phyloP scores from a whole-genome alignment of 2,113 vertebrate genomes.

The Nesospiza acunhae region DNA sequence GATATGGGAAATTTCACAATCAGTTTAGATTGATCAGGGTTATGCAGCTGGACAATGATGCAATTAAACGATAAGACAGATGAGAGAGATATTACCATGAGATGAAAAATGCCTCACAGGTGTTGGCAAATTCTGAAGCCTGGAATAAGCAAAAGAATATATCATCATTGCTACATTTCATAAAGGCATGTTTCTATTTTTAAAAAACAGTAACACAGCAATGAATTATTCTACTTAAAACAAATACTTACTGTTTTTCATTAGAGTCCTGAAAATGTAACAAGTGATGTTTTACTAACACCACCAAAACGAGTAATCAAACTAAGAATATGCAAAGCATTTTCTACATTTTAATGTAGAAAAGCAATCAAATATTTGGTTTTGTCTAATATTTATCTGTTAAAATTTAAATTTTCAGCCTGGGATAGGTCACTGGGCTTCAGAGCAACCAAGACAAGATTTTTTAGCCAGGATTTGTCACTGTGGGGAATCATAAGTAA shows the following conservation, averaged over 20 bases:
- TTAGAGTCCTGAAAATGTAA: neutral
- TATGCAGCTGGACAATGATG: neutral
- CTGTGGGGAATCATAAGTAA: neutral
- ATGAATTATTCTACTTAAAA: neutral
- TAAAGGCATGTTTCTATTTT: neutral
- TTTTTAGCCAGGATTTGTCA: neutral
- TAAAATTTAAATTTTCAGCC: neutral
- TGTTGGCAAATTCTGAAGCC: neutral
- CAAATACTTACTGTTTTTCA: neutral
- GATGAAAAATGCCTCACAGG: neutral
- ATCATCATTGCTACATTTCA: neutral
- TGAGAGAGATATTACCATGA: neutral
- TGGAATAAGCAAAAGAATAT: neutral
- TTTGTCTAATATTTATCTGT: neutral
- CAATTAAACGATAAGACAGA: neutral
- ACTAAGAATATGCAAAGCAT: fast-evolving
- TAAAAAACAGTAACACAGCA: neutral
- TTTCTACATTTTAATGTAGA: neutral
- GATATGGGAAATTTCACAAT: neutral
- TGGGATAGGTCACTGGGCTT: neutral
- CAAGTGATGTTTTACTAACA: neutral
- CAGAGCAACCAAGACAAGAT: neutral
- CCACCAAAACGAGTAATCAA: neutral
- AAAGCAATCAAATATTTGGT: neutral
- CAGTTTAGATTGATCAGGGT: neutral